A percentile compares a stretch with the other conserved stretches of the same genome.
Conservation (phyloP, 2,113 vertebrate species). For the Struthio camelus region DNA sequence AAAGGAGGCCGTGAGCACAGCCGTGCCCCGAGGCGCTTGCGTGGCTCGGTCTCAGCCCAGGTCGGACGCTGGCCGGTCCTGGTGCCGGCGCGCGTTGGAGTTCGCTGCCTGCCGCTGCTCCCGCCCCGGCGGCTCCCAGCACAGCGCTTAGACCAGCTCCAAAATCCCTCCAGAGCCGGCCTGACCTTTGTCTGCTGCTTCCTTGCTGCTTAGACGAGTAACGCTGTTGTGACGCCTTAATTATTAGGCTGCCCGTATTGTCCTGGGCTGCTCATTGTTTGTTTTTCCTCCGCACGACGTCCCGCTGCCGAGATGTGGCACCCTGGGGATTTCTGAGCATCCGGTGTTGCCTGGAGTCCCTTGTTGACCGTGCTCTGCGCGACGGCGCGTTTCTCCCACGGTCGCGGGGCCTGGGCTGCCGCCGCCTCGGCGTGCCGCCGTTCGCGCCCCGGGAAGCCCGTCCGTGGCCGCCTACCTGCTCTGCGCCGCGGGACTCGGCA, state of each 20-base stretch:
- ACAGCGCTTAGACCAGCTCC: too few relatives aligned
- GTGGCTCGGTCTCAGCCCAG: neutral
- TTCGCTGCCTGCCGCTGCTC: neutral
- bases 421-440: neutral
- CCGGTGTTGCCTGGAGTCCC: neutral
- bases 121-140: too few relatives aligned
- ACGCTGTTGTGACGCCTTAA: neutral
- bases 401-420: neutral
- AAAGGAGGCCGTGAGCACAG: neutral
- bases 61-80: neutral
- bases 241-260: neutral
- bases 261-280: neutral
- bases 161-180: neutral
- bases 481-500: too few relatives aligned
- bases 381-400: neutral
- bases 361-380: conserved; percentile 16
- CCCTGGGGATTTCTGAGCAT: conserved; percentile 11
- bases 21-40: rapidly evolving
- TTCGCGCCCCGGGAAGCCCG: too few relatives aligned
- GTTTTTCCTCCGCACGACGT: conserved; percentile 30
- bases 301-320: neutral
- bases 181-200: neutral
- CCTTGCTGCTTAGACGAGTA: neutral
- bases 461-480: too few relatives aligned
- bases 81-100: neutral